phyloP scores from a whole-genome alignment of 1,140 invertebrate species.

The Asobara japonica region DNA sequence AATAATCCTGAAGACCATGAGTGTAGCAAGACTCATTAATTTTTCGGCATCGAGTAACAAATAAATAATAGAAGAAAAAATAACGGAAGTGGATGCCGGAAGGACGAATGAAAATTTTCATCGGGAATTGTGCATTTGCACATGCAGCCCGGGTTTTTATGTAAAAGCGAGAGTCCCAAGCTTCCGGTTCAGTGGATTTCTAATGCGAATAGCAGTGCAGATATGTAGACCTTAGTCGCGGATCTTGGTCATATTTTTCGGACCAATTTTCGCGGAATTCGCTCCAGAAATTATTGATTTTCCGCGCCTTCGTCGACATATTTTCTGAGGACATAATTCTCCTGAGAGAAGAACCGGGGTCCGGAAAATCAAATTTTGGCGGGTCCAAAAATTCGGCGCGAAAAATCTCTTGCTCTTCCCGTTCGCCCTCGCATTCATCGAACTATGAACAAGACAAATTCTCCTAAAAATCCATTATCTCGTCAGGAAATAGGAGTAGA shows the following conservation, averaged over 20 bases:
- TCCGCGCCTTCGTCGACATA: no score
- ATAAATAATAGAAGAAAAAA: not conserved
- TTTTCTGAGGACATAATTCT: no score
- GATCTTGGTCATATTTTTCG: not conserved
- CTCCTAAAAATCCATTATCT: no score
- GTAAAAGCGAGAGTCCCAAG: constrained; percentile 8
- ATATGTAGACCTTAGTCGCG: not conserved
- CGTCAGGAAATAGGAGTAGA: no score
- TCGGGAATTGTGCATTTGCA: not conserved
- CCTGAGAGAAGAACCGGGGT: no score
- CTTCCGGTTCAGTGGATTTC: constrained; percentile 14
- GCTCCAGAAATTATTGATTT: not conserved
- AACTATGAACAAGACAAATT: no score
- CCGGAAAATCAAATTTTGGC: no score
- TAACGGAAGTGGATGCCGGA: not conserved
- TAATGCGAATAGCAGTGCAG: not conserved
- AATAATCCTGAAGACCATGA: not conserved
- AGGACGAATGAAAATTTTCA: not conserved
- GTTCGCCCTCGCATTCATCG: no score
- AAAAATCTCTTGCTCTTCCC: no score
- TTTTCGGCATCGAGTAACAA: not conserved
- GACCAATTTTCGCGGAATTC: not conserved
- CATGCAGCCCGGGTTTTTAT: constrained; percentile 1
- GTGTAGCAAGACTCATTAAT: not conserved
- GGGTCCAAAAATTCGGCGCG: no score